Conservation (phyloP, 2,797 vertebrate genomes). For the Myoxocephalus aenaeus region DNA sequence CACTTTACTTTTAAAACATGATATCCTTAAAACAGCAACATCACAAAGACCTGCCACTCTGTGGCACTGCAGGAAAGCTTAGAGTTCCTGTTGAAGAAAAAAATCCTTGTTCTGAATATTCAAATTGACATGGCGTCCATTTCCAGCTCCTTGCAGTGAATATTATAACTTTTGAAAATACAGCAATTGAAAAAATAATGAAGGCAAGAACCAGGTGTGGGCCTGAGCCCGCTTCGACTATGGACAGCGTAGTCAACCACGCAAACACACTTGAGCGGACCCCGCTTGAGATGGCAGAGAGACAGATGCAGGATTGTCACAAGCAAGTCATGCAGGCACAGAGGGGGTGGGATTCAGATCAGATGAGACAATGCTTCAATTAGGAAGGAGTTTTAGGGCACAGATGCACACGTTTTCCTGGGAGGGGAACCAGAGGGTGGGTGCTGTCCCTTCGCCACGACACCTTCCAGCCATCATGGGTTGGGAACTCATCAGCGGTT, state of each 20-base stretch:
- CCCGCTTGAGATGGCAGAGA: background rate
- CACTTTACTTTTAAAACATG: background rate
- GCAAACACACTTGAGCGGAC: conserved; percentile 10
- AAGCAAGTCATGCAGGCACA: background rate
- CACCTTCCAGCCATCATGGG: too few species aligned
- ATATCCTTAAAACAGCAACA: background rate
- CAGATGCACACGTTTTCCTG: background rate
- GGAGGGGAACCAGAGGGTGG: too few species aligned
- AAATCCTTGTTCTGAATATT: too few species aligned
- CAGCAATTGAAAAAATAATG: conserved; percentile 70
- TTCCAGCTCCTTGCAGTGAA: background rate
- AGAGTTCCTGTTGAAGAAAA: too few species aligned
- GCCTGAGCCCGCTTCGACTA: conserved; percentile 70
- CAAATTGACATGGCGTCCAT: background rate
- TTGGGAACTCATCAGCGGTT: too few species aligned
- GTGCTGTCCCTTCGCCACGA: too few species aligned
- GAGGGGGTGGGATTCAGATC: background rate
- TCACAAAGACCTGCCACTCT: background rate
- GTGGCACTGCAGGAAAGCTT: too few species aligned
- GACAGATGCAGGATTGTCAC: background rate
- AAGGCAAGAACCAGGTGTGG: conserved; percentile 63
- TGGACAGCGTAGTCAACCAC: conserved; percentile 63
- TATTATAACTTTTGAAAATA: conserved; percentile 10
- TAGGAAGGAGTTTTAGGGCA: background rate
- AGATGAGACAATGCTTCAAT: background rate